Percentiles rank a stretch among this genome's conserved stretches.
These are phyloP conservation scores for Leptopilina syphax DNA, from an alignment of 2,888 invertebrate genomes.

Conservation along the genomic window DNA sequence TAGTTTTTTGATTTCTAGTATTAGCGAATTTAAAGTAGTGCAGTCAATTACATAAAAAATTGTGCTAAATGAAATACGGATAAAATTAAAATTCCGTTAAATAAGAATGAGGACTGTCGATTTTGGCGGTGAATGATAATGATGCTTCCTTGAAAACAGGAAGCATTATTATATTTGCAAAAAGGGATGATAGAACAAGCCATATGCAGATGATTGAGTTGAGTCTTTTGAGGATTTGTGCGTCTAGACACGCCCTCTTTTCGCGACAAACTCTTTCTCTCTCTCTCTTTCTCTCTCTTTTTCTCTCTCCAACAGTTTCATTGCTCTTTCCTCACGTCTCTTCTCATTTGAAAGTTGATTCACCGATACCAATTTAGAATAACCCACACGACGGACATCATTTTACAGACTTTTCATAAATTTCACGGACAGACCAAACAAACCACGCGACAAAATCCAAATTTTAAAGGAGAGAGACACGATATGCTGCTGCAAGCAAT, in stretches of 20 bases:
- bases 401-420: slow-evolving; percentile 66
- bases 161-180: slow-evolving; percentile 2
- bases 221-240: slow-evolving; percentile 64
- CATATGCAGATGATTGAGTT: slow-evolving; percentile 22
- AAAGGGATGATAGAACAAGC: slow-evolving; percentile 5
- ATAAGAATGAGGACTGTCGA: neutral
- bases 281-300: slow-evolving; percentile 40
- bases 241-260: slow-evolving; percentile 68
- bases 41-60: too few species aligned
- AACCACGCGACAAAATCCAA: slow-evolving; percentile 50
- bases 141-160: neutral
- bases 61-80: too few species aligned
- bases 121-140: neutral
- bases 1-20: too few species aligned
- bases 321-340: slow-evolving; percentile 43
- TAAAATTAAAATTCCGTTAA: too few species aligned
- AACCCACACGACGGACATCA: slow-evolving; percentile 68
- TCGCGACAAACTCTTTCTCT: slow-evolving; percentile 46
- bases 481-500: neutral
- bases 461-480: slow-evolving; percentile 2
- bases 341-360: slow-evolving; percentile 66
- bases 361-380: slow-evolving; percentile 71
- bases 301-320: slow-evolving; percentile 44
- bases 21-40: too few species aligned
- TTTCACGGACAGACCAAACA: slow-evolving; percentile 68